Base-by-base conservation (phyloP, 2,113 vertebrate genomes). In the Gobius niger region DNA sequence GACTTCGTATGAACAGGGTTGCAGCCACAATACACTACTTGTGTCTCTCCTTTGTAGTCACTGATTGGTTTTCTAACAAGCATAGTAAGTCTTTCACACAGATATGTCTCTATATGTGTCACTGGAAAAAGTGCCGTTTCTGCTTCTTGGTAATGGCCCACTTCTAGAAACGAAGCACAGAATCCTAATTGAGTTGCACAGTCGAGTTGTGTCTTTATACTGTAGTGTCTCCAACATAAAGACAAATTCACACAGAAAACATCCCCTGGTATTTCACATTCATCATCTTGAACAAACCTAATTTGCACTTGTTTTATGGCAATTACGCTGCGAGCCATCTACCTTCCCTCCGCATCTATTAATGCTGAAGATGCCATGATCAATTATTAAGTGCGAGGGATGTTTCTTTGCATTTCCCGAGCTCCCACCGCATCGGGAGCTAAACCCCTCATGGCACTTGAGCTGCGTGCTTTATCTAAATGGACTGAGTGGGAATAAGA, bases 371-470 rank as follows among this genome's bases (percentile, higher is more conserved):
- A 76, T 65, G 72, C 41, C 67, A 62, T 10, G 62, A 87, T 89
- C 54, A 80, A 92, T 88, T 82, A 86, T 91, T 80, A 77, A 87
- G 79, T 7, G n/a, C 41, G 57, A 64, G 49, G 64, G 49, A 41
- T 63, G 10, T 50, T 70, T 51, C 49, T 73, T 57, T 65, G 64
- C 73, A 75, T 60, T 49, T 66, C 60, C 65, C 70, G 41, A 2
- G 4, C 69, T 76, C 51, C 54, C 11, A 15, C 49, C 52, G 57
- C 41, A 47, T 74, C 50, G 46, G 61, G 71, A 67, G 63, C 73
- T 41, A 60, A 34, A 62, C 47, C 56, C 73, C 72, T n/a, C 14
- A 41, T 40, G 54, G 8, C 40, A 63, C 41, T 49, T 50, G 65
- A 69, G 75, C 72, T 62, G 44, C 34, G 63, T 16, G 13, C 41